A percentile compares a stretch with the other conserved stretches of the same genome.
Conservation (phyloP, 2,888 invertebrate genomes). For the Nephrocerus scutellatus region DNA sequence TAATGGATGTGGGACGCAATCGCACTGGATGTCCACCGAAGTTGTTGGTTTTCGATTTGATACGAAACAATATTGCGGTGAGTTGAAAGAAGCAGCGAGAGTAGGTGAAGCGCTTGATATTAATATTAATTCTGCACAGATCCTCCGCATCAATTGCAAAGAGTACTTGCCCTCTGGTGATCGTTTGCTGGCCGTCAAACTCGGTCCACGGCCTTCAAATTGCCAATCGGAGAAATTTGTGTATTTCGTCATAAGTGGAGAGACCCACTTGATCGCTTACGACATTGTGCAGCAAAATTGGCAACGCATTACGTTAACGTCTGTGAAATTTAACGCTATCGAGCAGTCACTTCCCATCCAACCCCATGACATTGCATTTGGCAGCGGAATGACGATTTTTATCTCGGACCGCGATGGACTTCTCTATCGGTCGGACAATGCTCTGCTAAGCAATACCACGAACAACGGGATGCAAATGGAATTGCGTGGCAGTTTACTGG, state of each 20-base stretch:
- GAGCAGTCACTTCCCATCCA: constrained; percentile 32
- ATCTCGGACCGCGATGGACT: constrained; percentile 36
- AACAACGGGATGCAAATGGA: constrained; percentile 21
- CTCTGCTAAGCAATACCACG: constrained; percentile 9
- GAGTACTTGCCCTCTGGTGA: constrained; percentile 26
- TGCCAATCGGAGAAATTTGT: constrained; percentile 37
- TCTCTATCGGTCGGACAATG: constrained; percentile 24
- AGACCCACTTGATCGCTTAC: constrained; percentile 32
- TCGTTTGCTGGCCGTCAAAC: constrained; percentile 28
- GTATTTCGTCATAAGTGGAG: constrained; percentile 31
- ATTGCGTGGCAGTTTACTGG: constrained; percentile 33
- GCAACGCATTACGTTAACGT: constrained; percentile 27
- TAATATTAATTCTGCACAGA: constrained; percentile 15
- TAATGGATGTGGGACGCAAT: constrained; percentile 37
- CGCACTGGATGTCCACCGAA: constrained; percentile 31
- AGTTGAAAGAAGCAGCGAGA: constrained; percentile 5
- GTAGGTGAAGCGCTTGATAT: not conserved
- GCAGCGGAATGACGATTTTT: constrained; percentile 31
- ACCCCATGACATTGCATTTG: constrained; percentile 37
- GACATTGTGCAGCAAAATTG: constrained; percentile 39
- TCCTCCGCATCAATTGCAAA: constrained; percentile 36
- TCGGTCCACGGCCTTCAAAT: constrained; percentile 30
- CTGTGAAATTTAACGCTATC: constrained; percentile 33
- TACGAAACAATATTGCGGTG: constrained; percentile 37
- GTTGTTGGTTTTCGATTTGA: constrained; percentile 37